Percentiles rank a stretch among this genome's conserved stretches.
Conservation (phyloP, 2,113 vertebrate species). For the Nothobranchius furzeri region DNA sequence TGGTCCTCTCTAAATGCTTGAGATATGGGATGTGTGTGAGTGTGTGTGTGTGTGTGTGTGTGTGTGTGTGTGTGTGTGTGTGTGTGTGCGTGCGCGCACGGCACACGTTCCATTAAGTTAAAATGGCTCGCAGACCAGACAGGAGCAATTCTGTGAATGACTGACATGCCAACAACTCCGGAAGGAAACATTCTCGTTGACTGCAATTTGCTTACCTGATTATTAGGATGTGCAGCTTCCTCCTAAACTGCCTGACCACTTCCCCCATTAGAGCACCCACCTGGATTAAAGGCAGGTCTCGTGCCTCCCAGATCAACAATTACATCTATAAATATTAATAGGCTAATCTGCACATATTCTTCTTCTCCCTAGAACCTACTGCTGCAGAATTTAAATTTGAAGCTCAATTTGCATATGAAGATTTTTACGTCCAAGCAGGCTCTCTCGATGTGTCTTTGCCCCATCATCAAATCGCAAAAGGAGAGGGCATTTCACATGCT, state of each 20-base stretch:
- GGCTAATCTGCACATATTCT: constrained; percentile 56
- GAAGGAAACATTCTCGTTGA: constrained; percentile 85
- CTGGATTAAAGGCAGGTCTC: constrained; percentile 51
- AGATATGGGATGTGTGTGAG: constrained; percentile 23
- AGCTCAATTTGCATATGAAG: constrained; percentile 78
- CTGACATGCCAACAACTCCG: constrained; percentile 80
- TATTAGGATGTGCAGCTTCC: constrained; percentile 88
- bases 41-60: no score
- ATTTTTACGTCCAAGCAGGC: constrained; percentile 55
- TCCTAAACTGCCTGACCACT: constrained; percentile 58
- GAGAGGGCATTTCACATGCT: constrained; percentile 73
- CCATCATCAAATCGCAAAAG: constrained; percentile 64
- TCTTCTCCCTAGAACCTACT: constrained; percentile 34
- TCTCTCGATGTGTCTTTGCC: constrained; percentile 30
- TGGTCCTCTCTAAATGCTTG: constrained; percentile 55
- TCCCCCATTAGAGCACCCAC: constrained; percentile 49
- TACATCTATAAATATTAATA: constrained; percentile 69
- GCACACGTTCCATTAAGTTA: constrained; percentile 78
- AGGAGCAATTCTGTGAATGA: constrained; percentile 81
- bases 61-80: no score
- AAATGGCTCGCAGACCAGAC: constrained; percentile 78
- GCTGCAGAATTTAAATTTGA: constrained; percentile 63
- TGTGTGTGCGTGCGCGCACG: constrained; percentile 1
- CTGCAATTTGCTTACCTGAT: constrained; percentile 89
- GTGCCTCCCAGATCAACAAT: constrained; percentile 29